These are phyloP conservation scores for Smittia sp. DNA, from an alignment of 2,888 invertebrate genomes.

Conservation along the genomic window DNA sequence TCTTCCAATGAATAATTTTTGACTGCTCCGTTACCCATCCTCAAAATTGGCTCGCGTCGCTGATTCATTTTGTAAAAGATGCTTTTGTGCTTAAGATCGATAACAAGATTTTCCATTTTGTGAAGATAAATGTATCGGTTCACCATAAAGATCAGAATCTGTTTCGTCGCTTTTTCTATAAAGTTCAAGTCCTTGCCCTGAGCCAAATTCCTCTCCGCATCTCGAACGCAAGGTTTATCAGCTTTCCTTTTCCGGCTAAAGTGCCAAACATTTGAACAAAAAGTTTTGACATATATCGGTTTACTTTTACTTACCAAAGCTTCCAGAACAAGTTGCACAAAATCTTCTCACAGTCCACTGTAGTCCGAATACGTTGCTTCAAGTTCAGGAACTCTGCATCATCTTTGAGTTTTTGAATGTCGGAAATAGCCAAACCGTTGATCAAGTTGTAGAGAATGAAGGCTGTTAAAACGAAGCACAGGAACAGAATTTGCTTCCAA, in stretches of 20 bases:
- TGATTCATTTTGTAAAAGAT: slow-evolving; percentile 32
- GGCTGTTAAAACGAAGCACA: slow-evolving; percentile 33
- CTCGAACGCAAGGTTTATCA: neutral
- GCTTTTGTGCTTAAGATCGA: slow-evolving; percentile 26
- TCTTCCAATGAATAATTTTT: slow-evolving; percentile 24
- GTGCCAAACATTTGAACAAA: neutral
- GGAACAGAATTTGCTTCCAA: slow-evolving; percentile 32
- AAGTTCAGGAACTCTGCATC: slow-evolving; percentile 34
- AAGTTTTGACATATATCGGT: neutral
- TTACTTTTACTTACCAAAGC: slow-evolving; percentile 32
- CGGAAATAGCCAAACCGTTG: slow-evolving; percentile 33
- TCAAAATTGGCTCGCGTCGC: slow-evolving; percentile 25
- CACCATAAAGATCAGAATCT: slow-evolving; percentile 27
- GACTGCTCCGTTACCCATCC: neutral
- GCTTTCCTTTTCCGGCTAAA: neutral
- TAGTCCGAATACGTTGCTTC: slow-evolving; percentile 30
- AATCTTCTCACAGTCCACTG: slow-evolving; percentile 36
- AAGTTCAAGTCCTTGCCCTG: neutral
- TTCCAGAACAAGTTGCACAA: slow-evolving; percentile 19
- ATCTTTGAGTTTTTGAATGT: slow-evolving; percentile 36
- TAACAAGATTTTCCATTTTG: slow-evolving; percentile 34
- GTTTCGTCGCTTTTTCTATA: neutral
- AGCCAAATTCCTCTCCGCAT: neutral
- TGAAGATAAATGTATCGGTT: slow-evolving; percentile 31
- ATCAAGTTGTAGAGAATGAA: slow-evolving; percentile 36